phyloP scores from a whole-genome alignment of 2,888 invertebrate species.

The Dryomyza anilis region DNA sequence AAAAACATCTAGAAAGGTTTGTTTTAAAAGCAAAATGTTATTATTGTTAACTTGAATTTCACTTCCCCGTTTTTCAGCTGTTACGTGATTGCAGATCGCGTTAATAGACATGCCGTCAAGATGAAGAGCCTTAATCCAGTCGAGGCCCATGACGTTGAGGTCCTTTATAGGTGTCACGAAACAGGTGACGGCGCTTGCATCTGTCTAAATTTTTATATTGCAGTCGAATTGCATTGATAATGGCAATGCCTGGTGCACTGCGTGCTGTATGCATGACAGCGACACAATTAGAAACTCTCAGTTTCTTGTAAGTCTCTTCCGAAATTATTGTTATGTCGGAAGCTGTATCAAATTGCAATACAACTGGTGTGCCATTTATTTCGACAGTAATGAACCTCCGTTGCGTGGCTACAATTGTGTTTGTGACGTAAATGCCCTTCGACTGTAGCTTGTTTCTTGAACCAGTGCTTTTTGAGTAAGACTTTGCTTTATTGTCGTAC shows the following conservation, averaged over 20 bases:
- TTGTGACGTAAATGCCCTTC: slow-evolving; percentile 29
- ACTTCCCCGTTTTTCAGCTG: slow-evolving; percentile 19
- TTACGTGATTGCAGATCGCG: slow-evolving; percentile 26
- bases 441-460: background rate
- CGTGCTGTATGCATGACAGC: slow-evolving; percentile 25
- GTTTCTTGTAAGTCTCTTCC: slow-evolving; percentile 27
- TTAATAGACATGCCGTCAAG: slow-evolving; percentile 29
- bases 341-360: slow-evolving; percentile 33
- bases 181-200: slow-evolving; percentile 7
- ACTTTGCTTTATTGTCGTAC: too few species aligned
- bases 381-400: slow-evolving; percentile 33
- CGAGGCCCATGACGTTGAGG: too few species aligned
- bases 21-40: too few species aligned
- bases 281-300: slow-evolving; percentile 8
- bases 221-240: slow-evolving; percentile 31
- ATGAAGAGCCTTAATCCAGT: slow-evolving; percentile 30
- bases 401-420: slow-evolving; percentile 18
- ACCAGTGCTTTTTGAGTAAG: too few species aligned
- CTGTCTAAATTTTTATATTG: slow-evolving; percentile 21
- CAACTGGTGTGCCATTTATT: slow-evolving; percentile 28
- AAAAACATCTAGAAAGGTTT: too few species aligned
- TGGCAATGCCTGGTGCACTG: slow-evolving; percentile 34
- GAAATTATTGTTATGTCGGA: slow-evolving; percentile 35
- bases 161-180: slow-evolving; percentile 30
- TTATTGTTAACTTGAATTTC: too few species aligned